These are phyloP conservation scores for Laothoe populi DNA, from an alignment of 2,888 invertebrate genomes.

Conservation along the genomic window DNA sequence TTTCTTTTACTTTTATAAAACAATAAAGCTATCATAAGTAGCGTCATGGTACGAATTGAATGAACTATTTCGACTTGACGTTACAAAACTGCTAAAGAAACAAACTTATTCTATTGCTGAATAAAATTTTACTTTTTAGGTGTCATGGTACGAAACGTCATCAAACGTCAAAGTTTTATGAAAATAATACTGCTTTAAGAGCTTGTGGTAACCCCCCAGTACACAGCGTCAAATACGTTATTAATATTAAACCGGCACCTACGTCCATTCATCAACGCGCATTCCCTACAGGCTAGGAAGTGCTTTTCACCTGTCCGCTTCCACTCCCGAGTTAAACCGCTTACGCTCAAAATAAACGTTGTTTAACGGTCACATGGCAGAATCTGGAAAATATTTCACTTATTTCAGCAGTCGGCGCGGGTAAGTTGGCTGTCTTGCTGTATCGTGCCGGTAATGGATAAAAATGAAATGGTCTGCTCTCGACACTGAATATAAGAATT, in stretches of 20 bases:
- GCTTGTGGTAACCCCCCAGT: too few species aligned
- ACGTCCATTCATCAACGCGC: neutral
- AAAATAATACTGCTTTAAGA: too few species aligned
- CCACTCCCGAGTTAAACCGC: conserved; percentile 60
- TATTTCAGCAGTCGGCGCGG: conserved; percentile 48
- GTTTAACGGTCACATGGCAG: conserved; percentile 49
- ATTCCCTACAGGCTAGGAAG: conserved; percentile 39
- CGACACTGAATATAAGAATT: conserved; percentile 42
- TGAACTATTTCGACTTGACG: too few species aligned
- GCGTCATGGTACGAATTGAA: too few species aligned
- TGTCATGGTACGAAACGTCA: too few species aligned
- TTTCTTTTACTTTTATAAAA: too few species aligned
- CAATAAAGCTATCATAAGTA: too few species aligned
- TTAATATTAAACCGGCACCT: neutral
- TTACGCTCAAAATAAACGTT: conserved; percentile 62
- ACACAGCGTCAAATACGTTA: too few species aligned
- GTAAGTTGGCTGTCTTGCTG: conserved; percentile 55
- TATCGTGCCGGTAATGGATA: conserved; percentile 57
- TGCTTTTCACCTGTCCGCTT: conserved; percentile 65
- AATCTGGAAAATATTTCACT: conserved; percentile 59
- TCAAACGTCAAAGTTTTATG: too few species aligned
- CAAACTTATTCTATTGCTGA: too few species aligned
- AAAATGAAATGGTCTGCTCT: conserved; percentile 50
- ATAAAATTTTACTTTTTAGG: too few species aligned
- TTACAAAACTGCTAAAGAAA: too few species aligned